Evolutionary conservation across 2,888 invertebrate species (phyloP).

Genomic region (Troilus luridus): DNA sequence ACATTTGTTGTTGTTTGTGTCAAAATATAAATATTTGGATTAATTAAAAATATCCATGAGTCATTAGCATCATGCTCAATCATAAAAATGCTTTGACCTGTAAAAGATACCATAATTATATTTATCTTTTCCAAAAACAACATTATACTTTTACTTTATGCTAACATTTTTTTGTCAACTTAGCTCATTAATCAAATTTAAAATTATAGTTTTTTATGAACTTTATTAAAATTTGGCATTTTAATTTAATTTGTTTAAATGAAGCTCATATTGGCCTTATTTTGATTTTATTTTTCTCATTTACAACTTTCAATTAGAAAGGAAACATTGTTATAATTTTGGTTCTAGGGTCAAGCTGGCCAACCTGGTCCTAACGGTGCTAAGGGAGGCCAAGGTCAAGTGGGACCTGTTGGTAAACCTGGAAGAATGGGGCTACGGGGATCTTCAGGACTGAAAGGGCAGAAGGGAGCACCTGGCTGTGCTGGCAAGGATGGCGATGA

Average conservation of each 20-base stretch:
- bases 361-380: conserved; percentile 68
- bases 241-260: neutral
- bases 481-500: conserved; percentile 80
- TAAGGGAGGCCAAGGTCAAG: conserved; percentile 82
- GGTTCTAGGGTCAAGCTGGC: conserved; percentile 51
- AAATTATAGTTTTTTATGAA: neutral
- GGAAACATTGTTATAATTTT: neutral
- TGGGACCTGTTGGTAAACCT: conserved; percentile 74
- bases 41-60: too few relatives aligned
- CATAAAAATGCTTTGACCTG: too few relatives aligned
- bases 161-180: too few relatives aligned
- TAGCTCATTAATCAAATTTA: neutral
- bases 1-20: neutral
- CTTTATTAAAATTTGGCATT: neutral
- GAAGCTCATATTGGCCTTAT: neutral
- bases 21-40: too few relatives aligned
- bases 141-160: too few relatives aligned
- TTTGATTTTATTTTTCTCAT: too few relatives aligned
- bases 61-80: too few relatives aligned
- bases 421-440: conserved; percentile 75
- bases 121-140: too few relatives aligned
- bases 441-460: conserved; percentile 84
- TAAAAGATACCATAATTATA: too few relatives aligned
- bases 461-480: conserved; percentile 87
- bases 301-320: neutral